These are phyloP conservation scores for Agonopterix arenella DNA, from an alignment of 2,888 invertebrate genomes.

Conservation along the genomic window DNA sequence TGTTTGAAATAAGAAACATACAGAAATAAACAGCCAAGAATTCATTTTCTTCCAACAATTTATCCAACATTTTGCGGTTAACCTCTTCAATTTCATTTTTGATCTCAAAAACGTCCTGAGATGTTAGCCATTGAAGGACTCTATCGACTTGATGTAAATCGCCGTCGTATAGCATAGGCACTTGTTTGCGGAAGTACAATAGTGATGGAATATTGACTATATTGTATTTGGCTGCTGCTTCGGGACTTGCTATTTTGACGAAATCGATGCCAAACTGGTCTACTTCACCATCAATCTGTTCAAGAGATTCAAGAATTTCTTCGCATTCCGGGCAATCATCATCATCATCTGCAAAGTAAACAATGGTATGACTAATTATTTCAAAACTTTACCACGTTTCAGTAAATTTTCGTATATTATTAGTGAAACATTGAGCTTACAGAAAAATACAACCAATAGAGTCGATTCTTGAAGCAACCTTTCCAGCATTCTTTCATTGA, in stretches of 20 bases:
- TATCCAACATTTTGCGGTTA: slow-evolving; percentile 96
- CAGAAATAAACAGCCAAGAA: slow-evolving; percentile 97
- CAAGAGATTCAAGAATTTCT: slow-evolving; percentile 92
- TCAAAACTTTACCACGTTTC: not conserved
- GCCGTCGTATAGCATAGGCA: slow-evolving; percentile 92
- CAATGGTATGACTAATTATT: not conserved
- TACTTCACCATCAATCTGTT: slow-evolving; percentile 96
- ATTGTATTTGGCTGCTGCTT: slow-evolving; percentile 89
- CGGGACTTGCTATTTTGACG: slow-evolving; percentile 91
- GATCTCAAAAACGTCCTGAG: slow-evolving; percentile 95
- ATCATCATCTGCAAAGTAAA: slow-evolving; percentile 78
- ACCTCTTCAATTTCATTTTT: slow-evolving; percentile 98
- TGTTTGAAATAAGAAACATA: slow-evolving; percentile 72
- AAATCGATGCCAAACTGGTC: slow-evolving; percentile 96
- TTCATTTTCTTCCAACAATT: slow-evolving; percentile 95
- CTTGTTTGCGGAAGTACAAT: slow-evolving; percentile 89
- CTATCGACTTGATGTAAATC: slow-evolving; percentile 92
- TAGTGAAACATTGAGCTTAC: slow-evolving; percentile 70
- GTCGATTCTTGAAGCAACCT: slow-evolving; percentile 90
- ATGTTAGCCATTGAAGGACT: slow-evolving; percentile 92
- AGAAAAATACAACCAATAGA: slow-evolving; percentile 93
- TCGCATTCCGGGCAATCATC: slow-evolving; percentile 94
- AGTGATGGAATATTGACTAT: slow-evolving; percentile 90
- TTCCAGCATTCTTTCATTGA: slow-evolving; percentile 92
- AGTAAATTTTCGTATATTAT: not conserved